Evolutionary conservation across 2,888 invertebrate genomes (phyloP).

Genomic region (Apamea anceps): DNA sequence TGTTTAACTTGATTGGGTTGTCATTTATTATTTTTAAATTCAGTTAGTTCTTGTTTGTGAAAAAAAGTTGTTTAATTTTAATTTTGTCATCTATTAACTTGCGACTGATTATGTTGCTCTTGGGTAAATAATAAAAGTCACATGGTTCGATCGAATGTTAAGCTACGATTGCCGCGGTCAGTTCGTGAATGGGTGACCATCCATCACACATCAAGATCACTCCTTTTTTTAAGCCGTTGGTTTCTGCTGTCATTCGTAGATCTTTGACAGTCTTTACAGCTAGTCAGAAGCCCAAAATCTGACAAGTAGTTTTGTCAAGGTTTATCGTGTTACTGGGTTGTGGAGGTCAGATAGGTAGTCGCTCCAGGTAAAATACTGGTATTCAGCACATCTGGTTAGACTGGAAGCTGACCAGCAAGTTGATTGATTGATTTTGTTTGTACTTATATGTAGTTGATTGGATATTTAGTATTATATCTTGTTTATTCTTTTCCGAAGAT

Average conservation of each 20-base stretch:
- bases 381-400: neutral
- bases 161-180: neutral
- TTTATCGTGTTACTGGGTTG: too few species aligned
- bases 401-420: neutral
- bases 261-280: neutral
- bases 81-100: neutral
- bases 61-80: neutral
- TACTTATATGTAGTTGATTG: neutral
- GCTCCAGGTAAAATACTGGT: too few species aligned
- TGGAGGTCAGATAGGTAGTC: too few species aligned
- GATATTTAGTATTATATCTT: neutral
- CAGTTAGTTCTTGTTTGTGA: conserved; percentile 6
- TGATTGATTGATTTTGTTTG: neutral
- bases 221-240: neutral
- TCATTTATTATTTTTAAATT: conserved; percentile 13
- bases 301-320: neutral
- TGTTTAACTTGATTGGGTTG: conserved; percentile 21
- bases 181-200: neutral
- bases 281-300: neutral
- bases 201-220: neutral
- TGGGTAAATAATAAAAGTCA: neutral
- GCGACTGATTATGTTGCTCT: neutral
- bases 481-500: neutral
- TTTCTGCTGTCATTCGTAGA: neutral
- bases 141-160: neutral